A percentile compares a stretch with the other conserved stretches of the same genome.
phyloP scores from a whole-genome alignment of 2,888 invertebrate genomes.

The Philopedon plagiatum region DNA sequence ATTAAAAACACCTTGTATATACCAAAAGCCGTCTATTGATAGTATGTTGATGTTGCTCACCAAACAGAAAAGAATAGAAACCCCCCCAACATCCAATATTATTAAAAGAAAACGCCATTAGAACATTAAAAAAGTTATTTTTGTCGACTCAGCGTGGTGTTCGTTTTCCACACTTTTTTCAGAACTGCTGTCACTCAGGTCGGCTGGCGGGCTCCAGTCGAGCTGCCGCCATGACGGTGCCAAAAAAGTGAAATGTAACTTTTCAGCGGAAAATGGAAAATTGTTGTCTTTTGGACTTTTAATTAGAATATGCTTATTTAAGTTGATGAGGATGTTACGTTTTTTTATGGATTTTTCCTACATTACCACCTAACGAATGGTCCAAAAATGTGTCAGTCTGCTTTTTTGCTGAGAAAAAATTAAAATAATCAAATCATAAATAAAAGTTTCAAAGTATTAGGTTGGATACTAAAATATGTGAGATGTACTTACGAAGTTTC shows the following conservation, averaged over 20 bases:
- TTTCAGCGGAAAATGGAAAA: constrained; percentile 16
- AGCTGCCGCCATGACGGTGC: neutral
- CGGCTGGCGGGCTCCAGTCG: constrained; percentile 2
- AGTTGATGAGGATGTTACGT: neutral
- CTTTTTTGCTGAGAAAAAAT: too few relatives aligned
- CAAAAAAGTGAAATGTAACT: constrained; percentile 8
- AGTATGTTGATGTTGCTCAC: too few relatives aligned
- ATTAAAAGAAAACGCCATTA: constrained; percentile 8
- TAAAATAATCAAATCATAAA: too few relatives aligned
- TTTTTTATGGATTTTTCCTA: neutral
- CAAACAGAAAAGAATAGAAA: neutral
- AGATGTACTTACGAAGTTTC: too few relatives aligned
- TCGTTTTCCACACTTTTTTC: neutral
- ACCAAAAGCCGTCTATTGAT: too few relatives aligned
- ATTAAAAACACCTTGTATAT: too few relatives aligned
- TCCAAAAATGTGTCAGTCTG: too few relatives aligned
- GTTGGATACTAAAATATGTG: too few relatives aligned
- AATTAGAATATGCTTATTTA: neutral
- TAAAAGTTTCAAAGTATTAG: too few relatives aligned
- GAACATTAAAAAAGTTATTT: constrained; percentile 5
- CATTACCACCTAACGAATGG: too few relatives aligned
- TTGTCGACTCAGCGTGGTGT: constrained; percentile 1
- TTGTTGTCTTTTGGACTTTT: constrained; percentile 8
- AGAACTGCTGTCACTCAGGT: constrained; percentile 6
- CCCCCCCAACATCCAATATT: neutral